phyloP scores from a whole-genome alignment of 2,888 invertebrate genomes.

The Ptilodon capucinus region DNA sequence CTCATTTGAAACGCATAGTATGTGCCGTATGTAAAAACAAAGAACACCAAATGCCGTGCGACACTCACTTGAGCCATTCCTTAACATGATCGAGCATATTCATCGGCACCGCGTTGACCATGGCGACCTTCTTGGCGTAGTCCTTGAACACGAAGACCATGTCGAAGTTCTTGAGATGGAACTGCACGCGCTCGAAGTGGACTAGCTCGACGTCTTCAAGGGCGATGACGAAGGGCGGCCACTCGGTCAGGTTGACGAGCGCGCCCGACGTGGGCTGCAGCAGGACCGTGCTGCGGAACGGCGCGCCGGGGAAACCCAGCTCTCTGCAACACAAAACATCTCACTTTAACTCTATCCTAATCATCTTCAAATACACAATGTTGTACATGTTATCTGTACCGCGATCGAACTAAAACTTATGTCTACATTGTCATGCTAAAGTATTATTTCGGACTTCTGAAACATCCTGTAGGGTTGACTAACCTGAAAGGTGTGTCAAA shows the following conservation, averaged over 20 bases:
- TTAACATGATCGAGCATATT: slow-evolving; percentile 99
- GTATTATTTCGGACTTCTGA: too few species aligned
- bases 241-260: slow-evolving; percentile 97
- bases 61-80: slow-evolving; percentile 97
- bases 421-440: too few species aligned
- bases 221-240: slow-evolving; percentile 99
- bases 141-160: slow-evolving; percentile 99
- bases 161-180: slow-evolving; percentile 99
- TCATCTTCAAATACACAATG: too few species aligned
- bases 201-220: slow-evolving; percentile 98
- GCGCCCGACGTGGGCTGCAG: slow-evolving; percentile 99
- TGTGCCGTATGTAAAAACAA: too few species aligned
- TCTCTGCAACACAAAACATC: slow-evolving; percentile 84
- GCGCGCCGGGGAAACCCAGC: slow-evolving; percentile 98
- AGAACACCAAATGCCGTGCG: too few species aligned
- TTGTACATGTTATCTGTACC: too few species aligned
- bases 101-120: slow-evolving; percentile 99
- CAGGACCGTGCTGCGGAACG: slow-evolving; percentile 97
- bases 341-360: too few species aligned
- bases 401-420: too few species aligned
- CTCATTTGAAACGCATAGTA: too few species aligned
- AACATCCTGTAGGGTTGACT: too few species aligned
- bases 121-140: slow-evolving; percentile 95
- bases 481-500: slow-evolving; percentile 98
- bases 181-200: slow-evolving; percentile 99